Base-by-base conservation (phyloP, 2,113 vertebrate genomes). In the Panurus biarmicus region DNA sequence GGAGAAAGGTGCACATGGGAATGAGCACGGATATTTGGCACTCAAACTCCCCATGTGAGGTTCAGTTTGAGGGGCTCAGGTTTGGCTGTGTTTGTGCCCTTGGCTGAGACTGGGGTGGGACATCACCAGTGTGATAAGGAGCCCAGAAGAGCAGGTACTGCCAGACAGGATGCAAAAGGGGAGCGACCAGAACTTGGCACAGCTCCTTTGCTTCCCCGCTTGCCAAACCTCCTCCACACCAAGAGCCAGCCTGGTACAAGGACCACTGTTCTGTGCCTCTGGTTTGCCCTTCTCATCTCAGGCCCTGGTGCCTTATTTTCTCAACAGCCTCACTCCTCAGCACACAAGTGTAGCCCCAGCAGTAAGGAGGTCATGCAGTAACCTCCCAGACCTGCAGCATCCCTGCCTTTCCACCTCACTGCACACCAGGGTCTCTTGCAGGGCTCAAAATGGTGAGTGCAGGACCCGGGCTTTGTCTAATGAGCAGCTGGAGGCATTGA, bases 401-500 rank as follows among this genome's bases (percentile, higher is more conserved):
- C 53, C 33, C 44, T 67, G 53, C 29, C 61, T 85, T 93, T 94
- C 90, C 33, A 61, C 36, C 36, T 57, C 12, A 0, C 26, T 10
- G 8, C 61, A 65, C 36, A 77, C 7, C 1, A 1, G 12, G 7
- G 19, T 45, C 76, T 84, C 28, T 38, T 47, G 26, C 5, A 28
- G 36, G 40, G 86, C 66, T 69, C 44, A 26, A 7, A 81, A 67
- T 11, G 11, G n/a, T 4, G 8, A 89, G 50, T 47, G 70, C 71
- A 48, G 17, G 35, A 79, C 33, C 9, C 3, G 2, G 18, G 50
- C 29, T 85, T 87, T 89, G 56, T 47, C 47, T 93, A 82, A 89
- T 0, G 0, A 87, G 67, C 28, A 72, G 86, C 58, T 54, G 53
- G 51, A 87, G 73, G 62, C 71, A 62, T 3, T 0, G 0, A 28